Base-by-base conservation (phyloP, 30 jellyfish, hydroid and myxozoan species). In the Clytia hemisphaerica region DNA sequence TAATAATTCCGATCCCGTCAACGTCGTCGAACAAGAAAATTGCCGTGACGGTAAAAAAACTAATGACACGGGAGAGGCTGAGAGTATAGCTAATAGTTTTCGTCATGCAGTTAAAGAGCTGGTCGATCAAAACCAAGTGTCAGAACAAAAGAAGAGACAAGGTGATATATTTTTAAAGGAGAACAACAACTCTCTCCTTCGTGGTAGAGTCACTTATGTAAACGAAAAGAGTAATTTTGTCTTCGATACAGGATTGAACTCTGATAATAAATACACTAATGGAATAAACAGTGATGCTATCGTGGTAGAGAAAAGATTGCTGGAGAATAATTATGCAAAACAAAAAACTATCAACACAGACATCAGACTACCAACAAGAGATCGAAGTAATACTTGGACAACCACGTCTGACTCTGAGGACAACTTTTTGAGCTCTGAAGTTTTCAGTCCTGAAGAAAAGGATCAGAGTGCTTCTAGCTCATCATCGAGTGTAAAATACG, bases 311-410 rank as follows among this genome's bases (percentile, higher is more conserved):
- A n/a, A n/a, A n/a, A n/a, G n/a, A n/a, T n/a, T n/a, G n/a, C n/a
- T n/a, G 70, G 70, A 57, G 25, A 57, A 28, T n/a, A 57, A 57
- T n/a, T 57, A 57, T 57, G 70, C 70, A 45, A 31, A 38, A 22
- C 30, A 26, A 57, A 57, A 57, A 57, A 57, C 44, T 57, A 22
- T 22, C 70, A 57, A 45, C 25, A 31, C 29, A 31, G 16, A n/a
- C n/a, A n/a, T n/a, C n/a, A n/a, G n/a, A n/a, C 25, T 26, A 57
- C 70, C 25, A 57, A 57, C 70, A 57, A 57, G 70, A 57, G 70
- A 57, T 57, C 70, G 70, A 57, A 57, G 70, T 33, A 57, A 57
- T 45, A 57, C 70, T 57, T 57, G 70, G 70, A 57, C 70, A 45
- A 57, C 70, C 29, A 57, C n/a, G n/a, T n/a, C 70, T 21, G 70